Base-by-base conservation (phyloP, 2,113 vertebrate genomes). In the Axis porcinus region DNA sequence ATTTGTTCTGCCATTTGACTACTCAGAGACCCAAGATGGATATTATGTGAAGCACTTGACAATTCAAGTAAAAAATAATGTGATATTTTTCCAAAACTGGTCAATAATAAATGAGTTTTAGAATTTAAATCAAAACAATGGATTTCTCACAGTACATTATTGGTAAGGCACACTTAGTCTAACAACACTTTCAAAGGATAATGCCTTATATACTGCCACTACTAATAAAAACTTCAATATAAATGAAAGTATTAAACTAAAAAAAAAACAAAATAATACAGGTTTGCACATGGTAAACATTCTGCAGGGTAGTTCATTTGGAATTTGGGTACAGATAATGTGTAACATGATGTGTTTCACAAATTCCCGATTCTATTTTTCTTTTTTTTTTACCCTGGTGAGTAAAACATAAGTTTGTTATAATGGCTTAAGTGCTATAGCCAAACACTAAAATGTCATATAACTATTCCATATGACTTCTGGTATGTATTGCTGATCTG, bases 101-200 rank as follows among this genome's bases (percentile, higher is more conserved):
- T 99, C 96, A 99, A 99, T 99, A 99, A 99, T 99, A 98, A 99
- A 99, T 98, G 98, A 98, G 94, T 97, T 98, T 98, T 93, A 97
- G 97, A 98, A 96, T 98, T 99, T 97, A 98, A 98, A 98, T 98
- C 97, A 97, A 98, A 98, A 96, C 97, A 97, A 93, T 43, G 25
- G 97, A 95, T 96, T 98, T 98, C 36, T 97, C 95, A 50, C 88
- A 88, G 97, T 99, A 95, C 98, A 98, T 99, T 99, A 99, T 99
- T 99, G 98, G 98, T 99, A 98, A 98, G 97, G 47, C 67, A 94
- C 82, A 87, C 70, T 98, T 98, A 98, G 79, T 98, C 57, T 98
- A 98, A 97, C 94, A 98, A 96, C 21, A 97, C 98, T 98, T 99
- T 98, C 94, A 98, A 96, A 97, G 89, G 52, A 98, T 98, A 98